Base-by-base conservation (phyloP, 2,113 vertebrate species). In the Ranitomeya variabilis region DNA sequence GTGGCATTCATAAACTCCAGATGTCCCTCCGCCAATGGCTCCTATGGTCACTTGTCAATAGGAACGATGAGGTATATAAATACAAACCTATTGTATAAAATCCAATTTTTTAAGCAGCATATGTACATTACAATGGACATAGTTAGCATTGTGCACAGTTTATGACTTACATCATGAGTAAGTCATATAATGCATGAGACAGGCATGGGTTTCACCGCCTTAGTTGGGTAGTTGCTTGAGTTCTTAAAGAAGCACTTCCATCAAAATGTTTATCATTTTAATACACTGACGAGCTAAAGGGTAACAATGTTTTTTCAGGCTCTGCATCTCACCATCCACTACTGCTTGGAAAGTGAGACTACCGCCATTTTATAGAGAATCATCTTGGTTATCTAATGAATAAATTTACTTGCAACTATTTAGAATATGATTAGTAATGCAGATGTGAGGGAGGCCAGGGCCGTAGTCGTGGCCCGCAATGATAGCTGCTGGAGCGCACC, bases 1-100 rank as follows among this genome's bases (percentile, higher is more conserved):
- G 97, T 99, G 59, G 98, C 98, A 3, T 99, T 98, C 90, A 97
- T 99, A 91, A 99, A 98, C 94, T 95, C 98, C 2, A 97, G 97
- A 91, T 99, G 98, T 0, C 93, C 97, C 87, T 96, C 97, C 1
- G 92, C 95, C 0, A 92, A 95, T 45, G 96, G 98, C 74, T 99
- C 98, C 82, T 99, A 99, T 0, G 98, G 98, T 1, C 98, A 99
- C 81, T 96, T 99, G 80, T 99, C 98, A 91, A 96, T 99, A 89
- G 94, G 97, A 91, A 94, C 96, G 90, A 97, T 99, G 96, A 99
- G 98, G 98, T 99, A 92, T 87, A 91, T 84, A 51, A 74, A 74
- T 14, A 37, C 13, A 71, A 71, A 71, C 6, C 66, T 26, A 26
- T 18, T 26, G 66, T 13, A 2, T 69, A 26, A n/a, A 69, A 26